phyloP scores from a whole-genome alignment of 1,140 invertebrate genomes.

The Pemphigus obesinymphae region DNA sequence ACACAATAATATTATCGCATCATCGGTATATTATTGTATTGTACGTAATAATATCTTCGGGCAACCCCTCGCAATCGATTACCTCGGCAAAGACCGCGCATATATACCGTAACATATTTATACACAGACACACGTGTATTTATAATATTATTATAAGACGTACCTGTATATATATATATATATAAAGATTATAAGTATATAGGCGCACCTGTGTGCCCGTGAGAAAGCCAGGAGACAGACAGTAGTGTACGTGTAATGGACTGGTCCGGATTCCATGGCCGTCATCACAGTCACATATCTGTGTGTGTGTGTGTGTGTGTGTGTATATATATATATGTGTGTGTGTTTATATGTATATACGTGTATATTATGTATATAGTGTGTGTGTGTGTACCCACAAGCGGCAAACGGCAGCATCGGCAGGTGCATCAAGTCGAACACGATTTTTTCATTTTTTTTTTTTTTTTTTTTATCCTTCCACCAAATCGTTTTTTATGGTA shows the following conservation, averaged over 20 bases:
- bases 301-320: no score
- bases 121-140: neutral
- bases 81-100: neutral
- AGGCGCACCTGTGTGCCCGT: slow-evolving; percentile 15
- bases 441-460: neutral
- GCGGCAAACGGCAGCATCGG: slow-evolving; percentile 4
- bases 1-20: no score
- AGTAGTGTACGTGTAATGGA: neutral
- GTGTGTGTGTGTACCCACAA: neutral
- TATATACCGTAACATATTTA: neutral
- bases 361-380: no score
- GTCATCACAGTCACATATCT: neutral
- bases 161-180: no score
- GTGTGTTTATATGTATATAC: no score
- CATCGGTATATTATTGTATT: no score
- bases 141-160: no score
- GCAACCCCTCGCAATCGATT: neutral
- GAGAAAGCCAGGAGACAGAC: slow-evolving; percentile 6
- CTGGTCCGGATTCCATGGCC: slow-evolving; percentile 7
- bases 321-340: neutral
- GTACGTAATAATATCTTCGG: neutral
- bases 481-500: slow-evolving; percentile 29
- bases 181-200: neutral
- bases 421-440: slow-evolving; percentile 28
- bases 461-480: neutral